These are phyloP conservation scores for Mastigias papua DNA, from an alignment of 30 jellyfish, hydroid and myxozoan species.

Conservation along the genomic window DNA sequence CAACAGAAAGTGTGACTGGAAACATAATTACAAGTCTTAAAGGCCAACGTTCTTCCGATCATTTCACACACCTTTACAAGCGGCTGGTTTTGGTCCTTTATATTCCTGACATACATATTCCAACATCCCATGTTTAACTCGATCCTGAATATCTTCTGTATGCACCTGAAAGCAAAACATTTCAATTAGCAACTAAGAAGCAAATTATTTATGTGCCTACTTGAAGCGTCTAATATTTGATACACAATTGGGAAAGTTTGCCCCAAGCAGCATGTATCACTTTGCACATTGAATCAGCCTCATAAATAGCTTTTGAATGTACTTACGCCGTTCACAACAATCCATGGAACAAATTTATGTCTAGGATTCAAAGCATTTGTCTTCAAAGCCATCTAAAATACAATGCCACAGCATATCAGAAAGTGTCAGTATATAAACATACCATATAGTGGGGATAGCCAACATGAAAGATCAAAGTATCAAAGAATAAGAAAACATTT, in stretches of 20 bases:
- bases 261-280: too few relatives aligned
- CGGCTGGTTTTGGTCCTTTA: slow-evolving; percentile 91
- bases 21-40: background rate
- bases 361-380: slow-evolving; percentile 89
- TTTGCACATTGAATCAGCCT: background rate
- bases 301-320: background rate
- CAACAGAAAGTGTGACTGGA: too few relatives aligned
- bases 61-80: slow-evolving; percentile 42
- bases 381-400: slow-evolving; percentile 83
- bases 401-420: too few relatives aligned
- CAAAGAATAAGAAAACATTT: too few relatives aligned
- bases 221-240: too few relatives aligned
- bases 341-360: slow-evolving; percentile 93
- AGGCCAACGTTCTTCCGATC: slow-evolving; percentile 33
- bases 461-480: too few relatives aligned
- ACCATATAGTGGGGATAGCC: too few relatives aligned
- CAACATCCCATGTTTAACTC: slow-evolving; percentile 73
- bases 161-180: slow-evolving; percentile 61
- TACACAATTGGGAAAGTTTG: too few relatives aligned
- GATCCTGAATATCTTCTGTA: slow-evolving; percentile 75
- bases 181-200: background rate
- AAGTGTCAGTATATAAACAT: too few relatives aligned
- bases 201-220: too few relatives aligned
- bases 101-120: slow-evolving; percentile 78
- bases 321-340: slow-evolving; percentile 87